Evolutionary conservation across 1,140 invertebrate species (phyloP), one percentile per base, ranked within the genome.

Genomic region (Telenomus remus): DNA sequence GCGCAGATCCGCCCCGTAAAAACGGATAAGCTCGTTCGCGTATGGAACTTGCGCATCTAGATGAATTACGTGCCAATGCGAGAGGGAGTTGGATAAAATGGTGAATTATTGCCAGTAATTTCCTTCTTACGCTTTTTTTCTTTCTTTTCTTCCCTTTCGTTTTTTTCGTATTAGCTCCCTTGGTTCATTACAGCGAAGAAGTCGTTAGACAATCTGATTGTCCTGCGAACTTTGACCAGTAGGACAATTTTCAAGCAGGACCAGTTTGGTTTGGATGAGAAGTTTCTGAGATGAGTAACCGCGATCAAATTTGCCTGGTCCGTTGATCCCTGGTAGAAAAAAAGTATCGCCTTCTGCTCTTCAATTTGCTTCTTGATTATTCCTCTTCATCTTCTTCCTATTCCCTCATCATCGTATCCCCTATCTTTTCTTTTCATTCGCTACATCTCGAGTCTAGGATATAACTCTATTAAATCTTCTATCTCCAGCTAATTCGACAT

Each of bases 61-160:
- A 59, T 68, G 64, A 68, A 68, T 68, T 68, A 54, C 65, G 49
- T 66, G 63, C 53, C 64, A 59, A 68, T 59, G 64, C 55, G 33
- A 66, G 42, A 50, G 65, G 48, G 48, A 69, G 48, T 60, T 47
- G 42, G 37, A 57, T 57, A 51, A 57, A 57, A 47, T 14, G 46
- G 37, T 68, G 48, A 59, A 57, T 57, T 69, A 60, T 60, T 60
- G 42, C 56, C 50, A 50, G 47, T 43, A 43, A 56, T 64, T 47
- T 42, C n/a, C 39, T 7, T 19, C 51, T 27, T 27, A 27, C 19
- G n/a, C n/a, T 6, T 27, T 27, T 27, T 27, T 27, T 27, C 19
- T 27, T 27, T 27, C 19, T 27, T 27, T 8, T 64, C 53, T 53
- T n/a, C n/a, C n/a, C n/a, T 64, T 64, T 16, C 6, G 16, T 4